A percentile compares a stretch with the other conserved stretches of the same genome.
These are phyloP conservation scores for Myiopsitta monachus DNA, from an alignment of 2,113 vertebrate genomes.

Conservation along the genomic window DNA sequence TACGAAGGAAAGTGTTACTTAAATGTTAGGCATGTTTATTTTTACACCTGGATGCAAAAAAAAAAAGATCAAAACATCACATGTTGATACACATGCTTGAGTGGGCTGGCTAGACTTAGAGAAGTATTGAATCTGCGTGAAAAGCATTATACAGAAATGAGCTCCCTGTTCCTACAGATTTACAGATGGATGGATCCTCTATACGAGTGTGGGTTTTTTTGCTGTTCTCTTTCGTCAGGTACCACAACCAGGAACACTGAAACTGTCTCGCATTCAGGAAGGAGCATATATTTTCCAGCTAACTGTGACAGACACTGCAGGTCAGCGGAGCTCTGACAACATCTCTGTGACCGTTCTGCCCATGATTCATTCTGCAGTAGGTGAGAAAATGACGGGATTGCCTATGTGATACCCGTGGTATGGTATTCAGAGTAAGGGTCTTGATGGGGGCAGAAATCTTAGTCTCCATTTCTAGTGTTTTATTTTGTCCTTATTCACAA, in stretches of 20 bases:
- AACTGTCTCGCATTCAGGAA: slow-evolving; percentile 85
- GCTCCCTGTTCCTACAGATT: neutral
- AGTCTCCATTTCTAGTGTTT: neutral
- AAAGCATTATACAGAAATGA: neutral
- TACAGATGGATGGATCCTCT: neutral
- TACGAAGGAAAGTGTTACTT: neutral
- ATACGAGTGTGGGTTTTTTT: neutral
- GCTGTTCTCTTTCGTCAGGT: slow-evolving; percentile 71
- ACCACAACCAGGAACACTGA: slow-evolving; percentile 88
- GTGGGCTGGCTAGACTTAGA: neutral
- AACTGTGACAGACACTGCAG: slow-evolving; percentile 84
- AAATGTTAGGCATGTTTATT: neutral
- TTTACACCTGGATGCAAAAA: neutral
- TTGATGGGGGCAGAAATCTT: neutral
- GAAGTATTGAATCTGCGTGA: neutral
- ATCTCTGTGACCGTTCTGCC: slow-evolving; percentile 86
- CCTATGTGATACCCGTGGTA: neutral
- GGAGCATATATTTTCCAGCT: slow-evolving; percentile 87
- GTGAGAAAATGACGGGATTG: slow-evolving; percentile 63
- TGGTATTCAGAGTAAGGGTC: neutral
- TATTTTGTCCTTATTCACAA: neutral
- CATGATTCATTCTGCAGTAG: slow-evolving; percentile 79
- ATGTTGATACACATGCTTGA: neutral
- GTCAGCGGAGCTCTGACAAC: slow-evolving; percentile 90
- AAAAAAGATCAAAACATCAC: neutral